Percentiles rank a stretch among this genome's conserved stretches.
These are phyloP conservation scores for Brachymystax lenok DNA, from an alignment of 2,797 vertebrate genomes.

Conservation along the genomic window DNA sequence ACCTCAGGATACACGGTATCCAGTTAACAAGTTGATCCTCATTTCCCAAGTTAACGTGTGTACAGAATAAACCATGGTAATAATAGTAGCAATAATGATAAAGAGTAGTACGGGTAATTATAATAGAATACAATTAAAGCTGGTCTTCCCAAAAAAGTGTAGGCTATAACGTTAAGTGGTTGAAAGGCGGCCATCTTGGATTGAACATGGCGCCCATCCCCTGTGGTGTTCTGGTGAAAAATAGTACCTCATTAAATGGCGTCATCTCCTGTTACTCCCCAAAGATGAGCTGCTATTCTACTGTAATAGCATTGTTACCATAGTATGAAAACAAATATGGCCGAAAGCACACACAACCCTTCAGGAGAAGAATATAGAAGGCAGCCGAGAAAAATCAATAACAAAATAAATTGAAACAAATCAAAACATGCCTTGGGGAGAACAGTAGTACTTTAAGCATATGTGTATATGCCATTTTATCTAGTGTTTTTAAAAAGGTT, in stretches of 20 bases:
- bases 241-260: conserved; percentile 68
- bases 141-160: conserved; percentile 66
- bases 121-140: conserved; percentile 74
- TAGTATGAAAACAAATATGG: conserved; percentile 44
- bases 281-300: conserved; percentile 65
- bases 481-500: not conserved
- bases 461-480: conserved; percentile 8
- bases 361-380: conserved; percentile 33
- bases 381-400: conserved; percentile 45
- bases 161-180: conserved; percentile 41
- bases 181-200: conserved; percentile 58
- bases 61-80: conserved; percentile 78
- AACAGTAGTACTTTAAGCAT: conserved; percentile 44
- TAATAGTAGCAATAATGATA: conserved; percentile 68
- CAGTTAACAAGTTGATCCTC: conserved; percentile 93
- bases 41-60: conserved; percentile 88
- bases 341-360: conserved; percentile 59
- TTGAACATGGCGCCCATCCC: conserved; percentile 51
- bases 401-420: not conserved
- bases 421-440: conserved; percentile 51
- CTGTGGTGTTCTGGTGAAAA: conserved; percentile 65
- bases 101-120: conserved; percentile 71
- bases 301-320: conserved; percentile 69
- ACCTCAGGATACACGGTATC: conserved; percentile 99
- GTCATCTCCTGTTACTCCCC: conserved; percentile 54